Percentiles rank a stretch among this genome's conserved stretches.
Conservation (phyloP, 2,113 vertebrate species). For the Spermophilus dauricus region DNA sequence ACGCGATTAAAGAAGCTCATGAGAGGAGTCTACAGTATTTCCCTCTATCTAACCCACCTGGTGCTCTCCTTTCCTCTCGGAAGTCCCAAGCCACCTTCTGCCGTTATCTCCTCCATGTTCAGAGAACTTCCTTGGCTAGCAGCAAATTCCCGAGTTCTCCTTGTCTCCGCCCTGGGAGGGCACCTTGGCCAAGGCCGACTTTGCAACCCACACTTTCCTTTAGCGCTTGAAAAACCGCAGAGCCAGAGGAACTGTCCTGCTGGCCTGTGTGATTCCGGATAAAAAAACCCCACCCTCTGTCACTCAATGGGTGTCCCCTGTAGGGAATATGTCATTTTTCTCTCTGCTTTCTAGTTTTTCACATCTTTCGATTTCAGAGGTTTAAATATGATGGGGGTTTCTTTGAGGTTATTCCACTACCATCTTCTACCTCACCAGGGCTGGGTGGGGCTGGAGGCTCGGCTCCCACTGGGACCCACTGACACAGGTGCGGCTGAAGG, state of each 20-base stretch:
- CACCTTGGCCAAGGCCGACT: accelerated
- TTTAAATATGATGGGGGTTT: background rate
- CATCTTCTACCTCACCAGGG: accelerated
- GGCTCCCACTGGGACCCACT: background rate
- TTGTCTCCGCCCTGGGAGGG: background rate
- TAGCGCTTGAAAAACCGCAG: background rate
- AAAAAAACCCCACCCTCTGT: background rate
- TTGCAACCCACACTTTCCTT: accelerated
- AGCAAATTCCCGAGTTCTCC: too few species aligned
- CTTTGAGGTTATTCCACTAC: background rate
- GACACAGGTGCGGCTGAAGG: background rate
- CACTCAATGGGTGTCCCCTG: accelerated
- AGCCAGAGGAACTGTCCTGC: background rate
- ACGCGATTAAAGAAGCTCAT: background rate
- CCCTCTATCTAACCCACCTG: background rate
- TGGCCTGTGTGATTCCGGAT: background rate
- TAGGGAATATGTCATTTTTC: background rate
- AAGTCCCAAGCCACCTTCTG: background rate
- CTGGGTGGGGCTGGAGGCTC: background rate
- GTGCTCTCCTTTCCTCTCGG: background rate
- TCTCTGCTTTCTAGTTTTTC: background rate
- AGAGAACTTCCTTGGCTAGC: background rate
- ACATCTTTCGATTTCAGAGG: background rate
- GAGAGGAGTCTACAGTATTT: accelerated
- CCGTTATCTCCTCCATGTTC: too few species aligned